A percentile compares a stretch with the other conserved stretches of the same genome.
Evolutionary conservation across 2,113 vertebrate genomes (phyloP).

Genomic region (Tenebrosternarchus preto): DNA sequence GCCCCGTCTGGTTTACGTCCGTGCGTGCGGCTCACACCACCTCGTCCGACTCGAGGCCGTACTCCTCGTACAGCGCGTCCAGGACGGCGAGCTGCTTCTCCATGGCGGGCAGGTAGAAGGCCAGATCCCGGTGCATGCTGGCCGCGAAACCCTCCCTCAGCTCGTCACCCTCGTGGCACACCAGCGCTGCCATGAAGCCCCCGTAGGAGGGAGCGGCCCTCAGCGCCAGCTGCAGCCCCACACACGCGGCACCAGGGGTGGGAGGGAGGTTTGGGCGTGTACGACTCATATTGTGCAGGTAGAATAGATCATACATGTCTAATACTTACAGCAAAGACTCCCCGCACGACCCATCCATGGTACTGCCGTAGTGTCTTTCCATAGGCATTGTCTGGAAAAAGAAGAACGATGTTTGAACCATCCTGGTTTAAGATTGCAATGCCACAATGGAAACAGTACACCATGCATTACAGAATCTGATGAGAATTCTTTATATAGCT

Average conservation of each 20-base stretch:
- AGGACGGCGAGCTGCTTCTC: conserved; percentile 88
- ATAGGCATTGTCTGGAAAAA: conserved; percentile 85
- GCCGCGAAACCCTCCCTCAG: conserved; percentile 80
- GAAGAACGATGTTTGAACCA: background rate
- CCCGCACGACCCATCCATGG: conserved; percentile 96
- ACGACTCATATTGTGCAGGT: background rate
- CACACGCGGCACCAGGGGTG: conserved; percentile 31
- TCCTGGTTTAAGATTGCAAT: background rate
- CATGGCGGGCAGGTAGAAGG: conserved; percentile 92
- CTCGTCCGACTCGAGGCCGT: conserved; percentile 94
- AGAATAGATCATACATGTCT: background rate
- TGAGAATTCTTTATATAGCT: background rate
- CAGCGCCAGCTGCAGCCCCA: conserved; percentile 83
- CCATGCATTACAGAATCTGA: background rate
- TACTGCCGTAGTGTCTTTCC: conserved; percentile 91
- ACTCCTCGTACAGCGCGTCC: conserved; percentile 88
- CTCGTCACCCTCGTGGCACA: conserved; percentile 81
- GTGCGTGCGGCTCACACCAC: conserved; percentile 80
- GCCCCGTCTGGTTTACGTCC: background rate
- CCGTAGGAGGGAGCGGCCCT: conserved; percentile 90
- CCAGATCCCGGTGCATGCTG: conserved; percentile 88
- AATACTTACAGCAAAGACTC: conserved; percentile 91
- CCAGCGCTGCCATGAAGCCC: conserved; percentile 87
- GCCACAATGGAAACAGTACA: background rate
- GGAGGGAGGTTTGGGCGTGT: background rate